Base-by-base conservation (phyloP, 2,888 invertebrate species). In the Drosophila pegasa region DNA sequence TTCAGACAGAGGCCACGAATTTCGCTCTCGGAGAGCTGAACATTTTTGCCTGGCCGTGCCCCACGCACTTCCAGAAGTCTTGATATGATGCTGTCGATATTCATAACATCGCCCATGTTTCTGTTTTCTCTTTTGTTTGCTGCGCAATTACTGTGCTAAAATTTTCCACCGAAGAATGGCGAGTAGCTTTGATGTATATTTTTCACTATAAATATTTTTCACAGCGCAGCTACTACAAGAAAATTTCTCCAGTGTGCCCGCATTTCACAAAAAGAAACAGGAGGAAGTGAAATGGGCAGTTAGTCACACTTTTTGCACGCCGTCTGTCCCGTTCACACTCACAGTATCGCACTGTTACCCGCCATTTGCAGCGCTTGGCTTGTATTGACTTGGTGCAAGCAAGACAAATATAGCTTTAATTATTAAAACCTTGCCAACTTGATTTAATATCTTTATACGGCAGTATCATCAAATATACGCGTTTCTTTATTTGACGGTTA, bases 41-140 rank as follows among this genome's bases (percentile, higher is more conserved):
- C 99, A 95, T 98, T 99, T 94, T 99, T 99, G 86, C 99, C 99
- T 38, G 99, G 99, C 94, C 99, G 95, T 91, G 98, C 98, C 93
- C 99, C 99, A 92, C 99, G 95, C 91, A 99, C 99, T 82, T 91
- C 91, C 72, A 91, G 77, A 70, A 91, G 90, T 78, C 91, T 79
- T 65, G 91, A 91, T 85, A 91, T 91, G 71, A 91, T 91, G 80
- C 92, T 91, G 87, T 91, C 91, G 78, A 91, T 91, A 80, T 91
- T 91, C 89, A 91, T 91, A 80, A 91, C 83, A 85, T 91, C 91
- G 80, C 90, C 89, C 91, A 91, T 91, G 72, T 74, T 90, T 83
- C 62, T 75, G 81, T 66, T 20, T 40, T 1, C 9, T 25, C 14
- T 16, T 27, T 29, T 18, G 27, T 20, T 61, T 43, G 65, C 60